Conservation (phyloP, 2,113 vertebrate species). For the Pterocles burchelli region DNA sequence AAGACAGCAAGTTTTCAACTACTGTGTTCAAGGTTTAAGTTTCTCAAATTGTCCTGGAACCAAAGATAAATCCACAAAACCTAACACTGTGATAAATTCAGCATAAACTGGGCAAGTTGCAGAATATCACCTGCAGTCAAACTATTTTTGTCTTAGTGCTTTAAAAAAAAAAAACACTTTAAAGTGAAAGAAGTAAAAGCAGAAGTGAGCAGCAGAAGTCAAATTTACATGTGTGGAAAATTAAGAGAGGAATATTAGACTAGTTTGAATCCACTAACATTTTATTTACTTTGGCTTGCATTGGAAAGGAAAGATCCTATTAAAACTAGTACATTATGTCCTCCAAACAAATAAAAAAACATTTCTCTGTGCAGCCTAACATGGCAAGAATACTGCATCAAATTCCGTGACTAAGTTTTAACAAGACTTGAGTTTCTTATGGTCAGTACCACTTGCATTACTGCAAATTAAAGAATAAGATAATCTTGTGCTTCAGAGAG, state of each 20-base stretch:
- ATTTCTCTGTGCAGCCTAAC: neutral
- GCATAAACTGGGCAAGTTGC: neutral
- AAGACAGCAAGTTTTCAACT: neutral
- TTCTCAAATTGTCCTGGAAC: neutral
- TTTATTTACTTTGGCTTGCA: neutral
- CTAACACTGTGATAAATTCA: neutral
- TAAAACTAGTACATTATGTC: neutral
- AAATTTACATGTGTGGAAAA: neutral
- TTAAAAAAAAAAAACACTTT: neutral
- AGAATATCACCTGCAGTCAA: neutral
- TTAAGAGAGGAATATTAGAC: neutral
- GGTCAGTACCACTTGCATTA: neutral
- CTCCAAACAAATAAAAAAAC: neutral
- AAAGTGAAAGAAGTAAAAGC: neutral
- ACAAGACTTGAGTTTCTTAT: neutral
- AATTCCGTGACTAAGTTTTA: neutral
- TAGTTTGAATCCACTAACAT: neutral
- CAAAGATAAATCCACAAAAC: neutral
- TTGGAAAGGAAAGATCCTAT: neutral
- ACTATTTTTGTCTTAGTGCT: neutral
- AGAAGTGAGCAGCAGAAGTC: neutral
- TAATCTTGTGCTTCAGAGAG: neutral
- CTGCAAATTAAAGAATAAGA: neutral
- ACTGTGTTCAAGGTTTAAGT: neutral
- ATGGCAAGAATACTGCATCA: neutral